phyloP scores from a whole-genome alignment of 2,797 vertebrate genomes.

The Lateolabrax maculatus region DNA sequence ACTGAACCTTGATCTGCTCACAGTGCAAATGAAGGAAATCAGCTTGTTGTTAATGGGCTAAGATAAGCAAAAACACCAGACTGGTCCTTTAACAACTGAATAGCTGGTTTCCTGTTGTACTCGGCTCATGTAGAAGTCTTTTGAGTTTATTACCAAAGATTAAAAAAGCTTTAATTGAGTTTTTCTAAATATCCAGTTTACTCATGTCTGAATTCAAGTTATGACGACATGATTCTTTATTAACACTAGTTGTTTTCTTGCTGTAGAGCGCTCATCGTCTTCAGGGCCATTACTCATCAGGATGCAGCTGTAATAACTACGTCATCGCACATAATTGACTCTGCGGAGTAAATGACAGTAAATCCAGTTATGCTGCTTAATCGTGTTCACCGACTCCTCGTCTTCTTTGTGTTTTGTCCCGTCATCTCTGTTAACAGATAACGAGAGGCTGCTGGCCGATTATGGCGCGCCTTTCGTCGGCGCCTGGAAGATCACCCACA shows the following conservation, averaged over 20 bases:
- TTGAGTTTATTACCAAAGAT: too few species aligned
- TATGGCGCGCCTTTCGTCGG: constrained; percentile 90
- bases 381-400: background rate
- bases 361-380: constrained; percentile 4
- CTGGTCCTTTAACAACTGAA: too few species aligned
- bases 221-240: background rate
- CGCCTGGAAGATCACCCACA: constrained; percentile 96
- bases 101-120: too few species aligned
- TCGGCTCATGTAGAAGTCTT: too few species aligned
- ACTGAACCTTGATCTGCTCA: too few species aligned
- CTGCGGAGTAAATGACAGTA: background rate
- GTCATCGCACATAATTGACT: background rate
- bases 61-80: too few species aligned
- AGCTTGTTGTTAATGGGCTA: too few species aligned
- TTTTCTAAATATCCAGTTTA: background rate
- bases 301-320: background rate
- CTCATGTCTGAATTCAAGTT: background rate
- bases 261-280: background rate
- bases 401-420: background rate
- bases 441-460: constrained; percentile 93
- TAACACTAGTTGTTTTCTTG: background rate
- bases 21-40: too few species aligned
- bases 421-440: constrained; percentile 84
- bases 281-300: background rate
- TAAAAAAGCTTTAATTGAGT: background rate